These are phyloP conservation scores for Tipula helvola DNA, from an alignment of 2,888 invertebrate species.

Conservation along the genomic window DNA sequence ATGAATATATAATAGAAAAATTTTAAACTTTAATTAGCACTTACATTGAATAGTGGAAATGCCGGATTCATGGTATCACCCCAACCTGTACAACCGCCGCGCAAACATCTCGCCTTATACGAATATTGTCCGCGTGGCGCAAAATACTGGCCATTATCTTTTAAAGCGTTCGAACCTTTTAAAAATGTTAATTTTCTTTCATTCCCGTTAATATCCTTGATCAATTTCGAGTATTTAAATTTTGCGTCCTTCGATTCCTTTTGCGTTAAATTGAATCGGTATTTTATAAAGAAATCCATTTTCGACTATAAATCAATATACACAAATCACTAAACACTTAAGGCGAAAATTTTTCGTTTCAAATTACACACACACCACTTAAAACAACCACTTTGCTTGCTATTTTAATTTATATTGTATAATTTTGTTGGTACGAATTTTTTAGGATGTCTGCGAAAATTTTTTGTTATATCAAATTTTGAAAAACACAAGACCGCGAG, in stretches of 20 bases:
- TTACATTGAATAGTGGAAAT: constrained; percentile 16
- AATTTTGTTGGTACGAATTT: not conserved
- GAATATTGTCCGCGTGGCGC: constrained; percentile 15
- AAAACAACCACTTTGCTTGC: not conserved
- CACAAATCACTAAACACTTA: not conserved
- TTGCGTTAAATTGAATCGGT: not conserved
- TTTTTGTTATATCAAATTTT: not conserved
- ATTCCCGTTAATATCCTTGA: constrained; percentile 11
- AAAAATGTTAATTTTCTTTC: constrained; percentile 11
- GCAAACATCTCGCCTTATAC: constrained; percentile 13
- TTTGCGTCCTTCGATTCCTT: not conserved
- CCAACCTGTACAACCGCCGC: constrained; percentile 18
- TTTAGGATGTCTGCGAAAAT: not conserved
- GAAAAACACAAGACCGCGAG: not conserved
- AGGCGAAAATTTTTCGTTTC: not conserved
- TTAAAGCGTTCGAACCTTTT: constrained; percentile 8
- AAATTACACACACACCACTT: not conserved
- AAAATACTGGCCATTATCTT: not conserved
- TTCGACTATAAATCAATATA: not conserved
- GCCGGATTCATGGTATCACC: constrained; percentile 17
- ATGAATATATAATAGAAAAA: no score
- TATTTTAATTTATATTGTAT: not conserved
- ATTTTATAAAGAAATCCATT: not conserved
- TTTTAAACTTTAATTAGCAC: not conserved
- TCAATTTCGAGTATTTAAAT: constrained; percentile 11